A percentile compares a stretch with the other conserved stretches of the same genome.
These are phyloP conservation scores for Euzophera pinguis DNA, from an alignment of 2,888 invertebrate species.

Conservation along the genomic window DNA sequence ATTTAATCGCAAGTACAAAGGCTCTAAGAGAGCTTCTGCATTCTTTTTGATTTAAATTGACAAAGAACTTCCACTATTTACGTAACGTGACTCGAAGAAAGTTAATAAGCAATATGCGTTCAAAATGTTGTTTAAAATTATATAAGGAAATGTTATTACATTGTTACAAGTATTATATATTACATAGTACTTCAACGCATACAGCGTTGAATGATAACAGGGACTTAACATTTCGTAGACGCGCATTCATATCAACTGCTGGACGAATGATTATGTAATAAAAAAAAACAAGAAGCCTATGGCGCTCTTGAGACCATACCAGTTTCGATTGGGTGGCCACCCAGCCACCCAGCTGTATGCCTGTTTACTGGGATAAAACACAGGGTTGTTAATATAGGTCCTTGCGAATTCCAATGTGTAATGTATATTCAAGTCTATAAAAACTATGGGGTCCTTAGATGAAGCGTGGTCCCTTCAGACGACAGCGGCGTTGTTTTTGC, in stretches of 20 bases:
- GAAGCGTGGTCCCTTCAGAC: conserved; percentile 42
- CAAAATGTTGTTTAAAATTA: background rate
- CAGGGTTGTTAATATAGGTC: background rate
- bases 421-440: conserved; percentile 21
- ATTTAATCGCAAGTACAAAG: conserved; percentile 38
- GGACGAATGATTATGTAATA: too few relatives aligned
- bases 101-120: background rate
- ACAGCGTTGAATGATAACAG: too few relatives aligned
- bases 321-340: too few relatives aligned
- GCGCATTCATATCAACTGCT: too few relatives aligned
- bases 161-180: too few relatives aligned
- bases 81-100: background rate
- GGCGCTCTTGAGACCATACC: too few relatives aligned
- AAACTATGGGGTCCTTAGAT: conserved; percentile 41
- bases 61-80: conserved; percentile 7
- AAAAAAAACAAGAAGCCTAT: too few relatives aligned
- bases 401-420: conserved; percentile 5
- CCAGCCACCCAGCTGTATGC: too few relatives aligned
- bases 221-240: too few relatives aligned
- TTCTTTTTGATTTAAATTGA: conserved; percentile 20
- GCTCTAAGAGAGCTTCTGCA: conserved; percentile 31
- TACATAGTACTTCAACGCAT: too few relatives aligned
- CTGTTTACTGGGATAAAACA: background rate
- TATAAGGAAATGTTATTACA: background rate
- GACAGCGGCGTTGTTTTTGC: conserved; percentile 56